Percentiles rank a stretch among this genome's conserved stretches.
These are phyloP conservation scores for Pangasianodon gigas DNA, from an alignment of 2,113 vertebrate genomes.

Conservation along the genomic window DNA sequence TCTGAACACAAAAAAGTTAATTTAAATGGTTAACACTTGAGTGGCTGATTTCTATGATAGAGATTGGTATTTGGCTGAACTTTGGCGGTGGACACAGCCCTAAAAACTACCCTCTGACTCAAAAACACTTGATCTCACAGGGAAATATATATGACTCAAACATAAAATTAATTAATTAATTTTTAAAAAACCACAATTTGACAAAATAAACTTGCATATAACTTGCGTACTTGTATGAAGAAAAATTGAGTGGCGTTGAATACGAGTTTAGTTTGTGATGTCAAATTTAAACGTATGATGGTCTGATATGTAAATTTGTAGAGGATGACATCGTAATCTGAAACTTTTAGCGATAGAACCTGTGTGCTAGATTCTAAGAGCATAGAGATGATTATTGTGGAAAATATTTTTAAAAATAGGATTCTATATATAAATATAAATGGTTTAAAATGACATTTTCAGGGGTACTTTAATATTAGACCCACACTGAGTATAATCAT, in stretches of 20 bases:
- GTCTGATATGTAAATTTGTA: background rate
- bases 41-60: background rate
- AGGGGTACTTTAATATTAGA: slow-evolving; percentile 5
- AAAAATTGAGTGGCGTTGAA: background rate
- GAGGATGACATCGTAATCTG: background rate
- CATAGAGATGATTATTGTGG: background rate
- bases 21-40: background rate
- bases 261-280: background rate
- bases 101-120: background rate
- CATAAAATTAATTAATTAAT: background rate
- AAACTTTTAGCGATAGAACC: background rate
- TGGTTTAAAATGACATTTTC: background rate
- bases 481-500: background rate
- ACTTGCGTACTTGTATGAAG: background rate
- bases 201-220: background rate
- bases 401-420: background rate
- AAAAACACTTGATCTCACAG: background rate
- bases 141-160: background rate
- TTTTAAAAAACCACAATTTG: background rate
- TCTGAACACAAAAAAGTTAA: background rate
- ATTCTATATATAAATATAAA: background rate
- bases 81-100: background rate
- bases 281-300: background rate
- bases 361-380: background rate
- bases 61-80: background rate